Evolutionary conservation across 2,888 invertebrate species (phyloP), one percentile per base, ranked within the genome.

Genomic region (Shargacucullia verbasci): DNA sequence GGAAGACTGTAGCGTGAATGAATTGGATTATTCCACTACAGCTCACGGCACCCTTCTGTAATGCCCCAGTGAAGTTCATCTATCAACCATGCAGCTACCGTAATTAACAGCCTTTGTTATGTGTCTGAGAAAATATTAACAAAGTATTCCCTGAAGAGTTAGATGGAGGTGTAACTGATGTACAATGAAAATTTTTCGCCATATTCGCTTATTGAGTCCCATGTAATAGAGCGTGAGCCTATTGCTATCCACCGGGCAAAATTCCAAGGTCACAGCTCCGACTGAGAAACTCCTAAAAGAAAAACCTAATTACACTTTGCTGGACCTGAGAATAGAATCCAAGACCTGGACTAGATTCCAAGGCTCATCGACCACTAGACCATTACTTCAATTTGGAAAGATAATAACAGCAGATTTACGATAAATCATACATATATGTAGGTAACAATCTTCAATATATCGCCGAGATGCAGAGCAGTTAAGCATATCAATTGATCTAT

Each of bases 401-500:
- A n/a, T n/a, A n/a, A n/a, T n/a, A n/a, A 20, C 4, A 14, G 29
- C 38, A 63, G 39, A 33, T 11, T 35, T 38, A n/a, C 25, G 3
- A 35, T 11, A 35, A 25, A 39, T 47, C 27, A 13, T 25, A 41
- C 9, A 41, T 43, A 57, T 14, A 49, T 57, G 47, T 55, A 44
- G 11, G 27, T 34, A 44, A 49, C 46, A 62, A 58, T 70, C 67
- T 64, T 76, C 72, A 73, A 75, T 77, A 72, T 75, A 68, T 57
- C 60, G 54, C 58, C 53, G 68, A 78, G 59, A 73, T 76, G 70
- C 66, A 72, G 70, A 78, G 74, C 69, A 68, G 78, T 74, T 78
- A 72, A 80, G 81, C 81, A 84, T 85, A 83, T 80, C 87, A 90
- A 90, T 89, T 88, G 88, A 79, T 79, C 80, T 76, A 84, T 81